Evolutionary conservation across 1,140 invertebrate species (phyloP).

Genomic region (Schlechtendalia chinensis): DNA sequence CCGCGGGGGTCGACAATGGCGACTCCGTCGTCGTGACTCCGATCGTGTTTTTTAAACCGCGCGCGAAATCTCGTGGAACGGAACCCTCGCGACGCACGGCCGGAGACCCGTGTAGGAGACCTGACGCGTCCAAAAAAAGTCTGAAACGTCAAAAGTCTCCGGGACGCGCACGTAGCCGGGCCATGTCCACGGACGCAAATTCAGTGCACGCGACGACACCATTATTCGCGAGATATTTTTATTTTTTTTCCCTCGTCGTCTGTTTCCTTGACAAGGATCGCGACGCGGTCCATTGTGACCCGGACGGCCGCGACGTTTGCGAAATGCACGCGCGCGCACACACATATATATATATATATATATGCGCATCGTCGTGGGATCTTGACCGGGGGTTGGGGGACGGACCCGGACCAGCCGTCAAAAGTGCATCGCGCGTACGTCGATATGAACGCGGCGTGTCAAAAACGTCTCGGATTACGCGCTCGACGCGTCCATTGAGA

Average conservation of each 20-base stretch:
- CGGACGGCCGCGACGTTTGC: neutral
- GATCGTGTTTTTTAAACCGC: no score
- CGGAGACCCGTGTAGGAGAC: no score
- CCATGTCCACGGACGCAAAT: constrained; percentile 33
- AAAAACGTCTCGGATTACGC: constrained; percentile 39
- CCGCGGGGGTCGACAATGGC: no score
- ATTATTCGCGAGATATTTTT: constrained; percentile 20
- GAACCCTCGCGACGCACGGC: no score
- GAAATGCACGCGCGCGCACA: no score
- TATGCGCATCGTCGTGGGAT: constrained; percentile 41
- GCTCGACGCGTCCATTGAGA: constrained; percentile 28
- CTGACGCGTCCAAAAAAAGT: no score
- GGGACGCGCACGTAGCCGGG: no score
- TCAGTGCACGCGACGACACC: constrained; percentile 26
- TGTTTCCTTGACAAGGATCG: constrained; percentile 24
- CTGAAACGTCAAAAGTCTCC: no score
- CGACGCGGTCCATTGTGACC: constrained; percentile 20
- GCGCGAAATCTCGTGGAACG: no score
- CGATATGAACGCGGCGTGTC: neutral
- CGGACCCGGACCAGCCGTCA: neutral
- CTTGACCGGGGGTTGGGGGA: no score
- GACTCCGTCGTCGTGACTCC: no score
- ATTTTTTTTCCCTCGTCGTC: neutral
- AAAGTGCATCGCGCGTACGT: neutral
- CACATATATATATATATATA: no score